These are phyloP conservation scores for Lithophane ornitopus DNA, from an alignment of 2,888 invertebrate species.

Conservation along the genomic window DNA sequence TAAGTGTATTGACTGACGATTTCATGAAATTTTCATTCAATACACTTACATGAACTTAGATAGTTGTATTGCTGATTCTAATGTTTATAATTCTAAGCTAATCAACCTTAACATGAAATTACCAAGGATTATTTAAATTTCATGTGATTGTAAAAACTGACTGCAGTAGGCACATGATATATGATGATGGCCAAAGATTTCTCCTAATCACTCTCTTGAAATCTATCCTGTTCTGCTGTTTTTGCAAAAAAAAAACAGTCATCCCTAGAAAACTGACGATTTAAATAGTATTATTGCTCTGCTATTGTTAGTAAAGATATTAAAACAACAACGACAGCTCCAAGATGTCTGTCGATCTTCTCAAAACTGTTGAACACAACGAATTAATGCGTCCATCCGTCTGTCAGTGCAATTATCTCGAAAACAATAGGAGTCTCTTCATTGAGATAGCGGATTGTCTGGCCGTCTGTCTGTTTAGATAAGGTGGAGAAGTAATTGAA, in stretches of 20 bases:
- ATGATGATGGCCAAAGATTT: not conserved
- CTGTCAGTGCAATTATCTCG: slow-evolving; percentile 41
- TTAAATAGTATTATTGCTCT: not conserved
- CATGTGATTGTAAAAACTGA: too few relatives aligned
- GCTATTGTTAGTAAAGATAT: not conserved
- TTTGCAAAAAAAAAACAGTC: not conserved
- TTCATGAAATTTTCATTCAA: too few relatives aligned
- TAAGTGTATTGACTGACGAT: too few relatives aligned
- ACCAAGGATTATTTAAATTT: not conserved
- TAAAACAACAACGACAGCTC: not conserved
- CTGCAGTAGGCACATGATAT: not conserved
- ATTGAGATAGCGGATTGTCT: slow-evolving; percentile 43
- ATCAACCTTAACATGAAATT: too few relatives aligned
- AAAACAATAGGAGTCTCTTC: slow-evolving; percentile 34
- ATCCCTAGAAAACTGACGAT: not conserved
- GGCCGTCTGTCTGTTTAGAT: slow-evolving; percentile 34
- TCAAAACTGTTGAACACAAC: slow-evolving; percentile 5
- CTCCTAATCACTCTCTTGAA: too few relatives aligned
- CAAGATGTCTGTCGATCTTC: slow-evolving; percentile 7
- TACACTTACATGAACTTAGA: too few relatives aligned
- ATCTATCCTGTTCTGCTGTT: not conserved
- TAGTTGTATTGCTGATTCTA: too few relatives aligned
- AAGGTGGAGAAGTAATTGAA: slow-evolving; percentile 45
- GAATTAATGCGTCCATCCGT: slow-evolving; percentile 26
- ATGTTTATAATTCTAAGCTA: too few relatives aligned